These are phyloP conservation scores for Eonycteris spelaea DNA, from an alignment of 2,113 vertebrate genomes.

Conservation along the genomic window DNA sequence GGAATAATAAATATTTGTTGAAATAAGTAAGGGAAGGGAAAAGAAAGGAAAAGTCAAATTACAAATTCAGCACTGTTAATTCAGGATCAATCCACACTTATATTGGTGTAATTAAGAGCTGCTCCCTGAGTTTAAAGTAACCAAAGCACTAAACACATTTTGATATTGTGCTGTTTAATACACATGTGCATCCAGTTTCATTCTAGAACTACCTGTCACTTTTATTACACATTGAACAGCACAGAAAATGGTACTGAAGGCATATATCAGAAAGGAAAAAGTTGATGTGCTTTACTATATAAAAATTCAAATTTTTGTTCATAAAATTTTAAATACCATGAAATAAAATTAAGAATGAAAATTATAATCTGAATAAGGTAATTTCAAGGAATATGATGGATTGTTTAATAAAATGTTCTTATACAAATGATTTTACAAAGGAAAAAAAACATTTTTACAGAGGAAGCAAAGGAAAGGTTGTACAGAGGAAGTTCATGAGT, in stretches of 20 bases:
- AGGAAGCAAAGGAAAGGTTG: neutral
- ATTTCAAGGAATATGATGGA: neutral
- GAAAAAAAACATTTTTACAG: neutral
- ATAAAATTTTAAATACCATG: neutral
- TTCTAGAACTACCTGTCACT: neutral
- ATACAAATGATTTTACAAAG: neutral
- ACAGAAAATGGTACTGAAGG: neutral
- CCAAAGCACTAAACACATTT: neutral
- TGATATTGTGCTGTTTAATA: neutral
- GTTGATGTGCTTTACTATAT: neutral
- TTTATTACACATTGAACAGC: neutral
- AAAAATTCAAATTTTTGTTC: neutral
- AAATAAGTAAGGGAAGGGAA: neutral
- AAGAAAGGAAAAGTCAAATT: neutral
- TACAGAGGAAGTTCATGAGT: neutral
- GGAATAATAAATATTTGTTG: neutral
- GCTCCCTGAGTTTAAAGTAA: neutral
- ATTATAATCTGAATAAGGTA: neutral
- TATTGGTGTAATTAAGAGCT: neutral
- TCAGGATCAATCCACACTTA: neutral
- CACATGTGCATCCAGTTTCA: neutral
- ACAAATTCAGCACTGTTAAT: neutral
- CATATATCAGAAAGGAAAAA: neutral
- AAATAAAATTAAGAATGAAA: neutral
- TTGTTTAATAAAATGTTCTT: neutral